These are phyloP conservation scores for Theonella swinhoei DNA, from an alignment of 37 sponge, comb jelly and placozoan genomes.

Conservation along the genomic window DNA sequence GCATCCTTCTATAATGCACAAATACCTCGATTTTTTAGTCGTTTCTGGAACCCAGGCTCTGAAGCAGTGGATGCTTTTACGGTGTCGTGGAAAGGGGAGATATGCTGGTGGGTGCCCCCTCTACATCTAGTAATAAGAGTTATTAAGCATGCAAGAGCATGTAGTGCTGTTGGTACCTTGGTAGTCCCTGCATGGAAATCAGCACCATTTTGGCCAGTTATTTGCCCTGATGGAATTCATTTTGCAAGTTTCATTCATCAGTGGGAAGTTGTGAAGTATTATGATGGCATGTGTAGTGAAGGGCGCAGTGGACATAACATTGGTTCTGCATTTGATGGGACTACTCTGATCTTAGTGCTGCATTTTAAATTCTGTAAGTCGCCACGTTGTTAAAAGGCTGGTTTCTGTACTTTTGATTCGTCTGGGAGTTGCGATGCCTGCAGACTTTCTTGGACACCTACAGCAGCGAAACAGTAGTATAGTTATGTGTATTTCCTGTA, in stretches of 20 bases:
- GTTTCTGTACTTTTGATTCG: too few relatives aligned
- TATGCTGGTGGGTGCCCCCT: constrained; percentile 44
- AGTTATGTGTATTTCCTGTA: too few relatives aligned
- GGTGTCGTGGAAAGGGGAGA: constrained; percentile 25
- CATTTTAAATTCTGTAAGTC: too few relatives aligned
- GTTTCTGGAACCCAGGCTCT: constrained; percentile 21
- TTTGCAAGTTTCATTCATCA: constrained; percentile 18
- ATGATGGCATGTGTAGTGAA: not conserved
- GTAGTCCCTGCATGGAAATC: constrained; percentile 46
- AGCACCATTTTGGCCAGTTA: constrained; percentile 42
- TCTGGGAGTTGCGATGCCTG: too few relatives aligned
- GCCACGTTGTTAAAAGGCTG: too few relatives aligned
- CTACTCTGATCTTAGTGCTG: too few relatives aligned
- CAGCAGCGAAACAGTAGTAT: too few relatives aligned
- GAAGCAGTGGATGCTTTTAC: constrained; percentile 56
- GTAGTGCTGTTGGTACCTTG: constrained; percentile 23
- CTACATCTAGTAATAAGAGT: constrained; percentile 1
- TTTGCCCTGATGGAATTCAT: constrained; percentile 5
- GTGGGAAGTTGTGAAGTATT: not conserved
- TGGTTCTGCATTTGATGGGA: not conserved
- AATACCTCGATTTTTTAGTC: not conserved
- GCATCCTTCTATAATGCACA: constrained; percentile 8
- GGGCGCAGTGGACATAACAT: not conserved
- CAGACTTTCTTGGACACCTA: too few relatives aligned
- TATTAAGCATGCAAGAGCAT: constrained; percentile 21